Percentiles rank a stretch among this genome's conserved stretches.
These are phyloP conservation scores for Amphipoea lucens DNA, from an alignment of 2,888 invertebrate genomes.

Conservation along the genomic window DNA sequence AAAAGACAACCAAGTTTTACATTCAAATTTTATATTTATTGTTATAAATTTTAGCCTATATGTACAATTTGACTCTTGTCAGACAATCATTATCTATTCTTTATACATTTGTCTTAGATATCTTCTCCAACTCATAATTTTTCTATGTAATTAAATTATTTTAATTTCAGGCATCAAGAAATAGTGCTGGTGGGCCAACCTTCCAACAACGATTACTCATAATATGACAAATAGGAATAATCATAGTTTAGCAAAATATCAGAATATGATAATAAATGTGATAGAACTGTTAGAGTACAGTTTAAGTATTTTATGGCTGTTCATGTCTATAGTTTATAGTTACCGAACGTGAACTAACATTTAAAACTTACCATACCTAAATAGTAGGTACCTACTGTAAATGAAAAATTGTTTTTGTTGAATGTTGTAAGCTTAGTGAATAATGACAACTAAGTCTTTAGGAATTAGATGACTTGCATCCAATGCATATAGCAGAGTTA, in stretches of 20 bases:
- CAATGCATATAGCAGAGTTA: slow-evolving; percentile 5
- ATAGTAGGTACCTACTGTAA: slow-evolving; percentile 1
- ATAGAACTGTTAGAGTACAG: slow-evolving; percentile 63
- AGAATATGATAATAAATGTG: slow-evolving; percentile 63
- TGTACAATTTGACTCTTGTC: slow-evolving; percentile 5
- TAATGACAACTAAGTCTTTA: slow-evolving; percentile 24
- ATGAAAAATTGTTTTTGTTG: slow-evolving; percentile 28
- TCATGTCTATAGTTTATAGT: slow-evolving; percentile 44
- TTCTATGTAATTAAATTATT: slow-evolving; percentile 27
- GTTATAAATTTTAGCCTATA: background rate
- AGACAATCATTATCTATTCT: background rate
- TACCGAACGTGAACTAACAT: slow-evolving; percentile 48
- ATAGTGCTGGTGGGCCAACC: slow-evolving; percentile 79
- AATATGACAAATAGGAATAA: slow-evolving; percentile 50
- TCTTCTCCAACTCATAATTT: slow-evolving; percentile 1
- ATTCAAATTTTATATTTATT: background rate
- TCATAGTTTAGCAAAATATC: slow-evolving; percentile 33
- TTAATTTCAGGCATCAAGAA: slow-evolving; percentile 84
- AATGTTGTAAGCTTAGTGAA: slow-evolving; percentile 21
- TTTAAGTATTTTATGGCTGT: slow-evolving; percentile 62
- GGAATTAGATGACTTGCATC: slow-evolving; percentile 1
- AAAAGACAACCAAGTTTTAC: background rate
- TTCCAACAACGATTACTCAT: slow-evolving; percentile 79
- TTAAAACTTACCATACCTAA: slow-evolving; percentile 16
- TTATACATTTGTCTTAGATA: background rate